Evolutionary conservation across 2,888 invertebrate genomes (phyloP), one percentile per base, ranked within the genome.

Genomic region (Cotesia congregata): DNA sequence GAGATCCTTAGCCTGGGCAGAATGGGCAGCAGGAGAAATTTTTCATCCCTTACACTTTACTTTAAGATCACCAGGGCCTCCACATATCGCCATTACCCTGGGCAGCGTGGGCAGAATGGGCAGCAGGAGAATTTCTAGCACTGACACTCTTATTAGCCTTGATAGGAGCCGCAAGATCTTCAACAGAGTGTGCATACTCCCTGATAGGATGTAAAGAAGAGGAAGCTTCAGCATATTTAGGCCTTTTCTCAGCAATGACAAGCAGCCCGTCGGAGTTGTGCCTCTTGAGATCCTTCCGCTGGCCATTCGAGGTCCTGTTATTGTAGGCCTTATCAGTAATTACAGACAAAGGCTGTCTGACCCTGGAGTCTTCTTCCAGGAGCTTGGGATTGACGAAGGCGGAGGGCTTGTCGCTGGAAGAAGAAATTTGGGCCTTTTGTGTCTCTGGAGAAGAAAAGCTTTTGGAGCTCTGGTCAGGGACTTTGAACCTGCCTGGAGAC

Each of bases 61-160:
- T 30, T 50, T 4, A 4, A 9, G 9, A 50, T 86, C 85, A 92
- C 92, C 92, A 92, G 1, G 92, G 92, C 75, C 92, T 89, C 92
- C 92, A 92, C 90, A 92, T 92, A 80, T 91, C 91, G 38, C 89
- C 89, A 73, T 90, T 90, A 1, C 88, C 86, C 62, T 84, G 82
- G 5, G 86, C 81, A 40, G 86, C 86, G 60, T 84, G 82, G 5
- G 86, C 81, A 40, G 86, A 78, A 61, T 83, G 82, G 9, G 85
- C 85, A 17, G 82, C 81, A 41, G 65, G 70, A 38, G 83, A 74
- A 62, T 78, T 75, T 3, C 78, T 74, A 69, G 81, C 39, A 80
- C 82, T 81, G 64, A 64, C 72, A 77, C 82, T 84, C 7, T 79
- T 70, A 68, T 39, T 41, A 30, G 77, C 77, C 30, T 30, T 30